Evolutionary conservation across 1,140 invertebrate genomes (phyloP).

Genomic region (Phenacoccus solenopsis): DNA sequence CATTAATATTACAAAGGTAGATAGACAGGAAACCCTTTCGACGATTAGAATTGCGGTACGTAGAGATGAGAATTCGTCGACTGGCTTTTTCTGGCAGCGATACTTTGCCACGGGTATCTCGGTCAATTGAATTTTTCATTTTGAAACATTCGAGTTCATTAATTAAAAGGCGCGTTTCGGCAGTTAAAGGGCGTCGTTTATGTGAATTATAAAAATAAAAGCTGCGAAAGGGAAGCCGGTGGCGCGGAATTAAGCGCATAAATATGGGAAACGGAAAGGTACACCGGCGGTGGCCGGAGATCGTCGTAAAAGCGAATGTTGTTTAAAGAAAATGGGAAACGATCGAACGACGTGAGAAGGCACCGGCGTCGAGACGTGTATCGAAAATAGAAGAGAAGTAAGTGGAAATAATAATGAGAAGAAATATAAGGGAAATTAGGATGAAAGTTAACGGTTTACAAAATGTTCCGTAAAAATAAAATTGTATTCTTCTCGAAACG

Average conservation of each 20-base stretch:
- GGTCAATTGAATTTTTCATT: conserved; percentile 1
- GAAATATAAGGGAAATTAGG: conserved; percentile 12
- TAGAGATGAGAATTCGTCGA: too few relatives aligned
- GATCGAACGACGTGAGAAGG: neutral
- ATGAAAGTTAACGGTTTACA: conserved; percentile 12
- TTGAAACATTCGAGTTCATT: neutral
- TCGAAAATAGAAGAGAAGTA: neutral
- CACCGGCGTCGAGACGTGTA: neutral
- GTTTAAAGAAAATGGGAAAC: neutral
- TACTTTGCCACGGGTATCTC: too few relatives aligned
- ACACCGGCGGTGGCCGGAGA: neutral
- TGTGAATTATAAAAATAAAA: conserved; percentile 4
- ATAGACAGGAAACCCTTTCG: neutral
- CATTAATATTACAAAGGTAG: neutral
- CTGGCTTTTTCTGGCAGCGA: too few relatives aligned
- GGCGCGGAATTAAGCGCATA: too few relatives aligned
- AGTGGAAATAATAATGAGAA: conserved; percentile 17
- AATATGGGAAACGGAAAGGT: too few relatives aligned
- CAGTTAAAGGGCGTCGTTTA: neutral
- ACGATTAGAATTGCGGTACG: neutral
- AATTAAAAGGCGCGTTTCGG: neutral
- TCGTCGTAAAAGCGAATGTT: neutral
- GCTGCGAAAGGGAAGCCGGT: neutral
- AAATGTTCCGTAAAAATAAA: conserved; percentile 15
- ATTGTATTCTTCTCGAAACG: neutral